Evolutionary conservation across 2,888 invertebrate genomes (phyloP).

Genomic region (Melikaiella ostensackeni): DNA sequence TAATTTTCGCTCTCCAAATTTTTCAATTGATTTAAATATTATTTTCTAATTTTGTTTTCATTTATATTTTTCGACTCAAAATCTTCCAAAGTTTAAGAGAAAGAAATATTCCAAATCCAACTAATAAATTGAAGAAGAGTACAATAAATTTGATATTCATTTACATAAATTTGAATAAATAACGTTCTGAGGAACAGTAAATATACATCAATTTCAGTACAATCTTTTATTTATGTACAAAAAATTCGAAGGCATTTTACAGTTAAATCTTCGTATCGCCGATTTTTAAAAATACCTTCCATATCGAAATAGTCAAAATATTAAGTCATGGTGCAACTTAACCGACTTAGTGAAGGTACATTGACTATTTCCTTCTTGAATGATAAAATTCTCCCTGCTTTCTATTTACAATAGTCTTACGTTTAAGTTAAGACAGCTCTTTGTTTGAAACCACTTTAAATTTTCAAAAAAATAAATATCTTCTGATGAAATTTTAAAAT

Average conservation of each 20-base stretch:
- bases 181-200: conserved; percentile 34
- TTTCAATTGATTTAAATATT: too few relatives aligned
- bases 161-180: too few relatives aligned
- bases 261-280: conserved; percentile 64
- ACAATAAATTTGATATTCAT: too few relatives aligned
- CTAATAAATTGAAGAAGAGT: too few relatives aligned
- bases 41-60: too few relatives aligned
- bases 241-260: conserved; percentile 68
- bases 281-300: conserved; percentile 67
- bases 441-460: conserved; percentile 51
- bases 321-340: conserved; percentile 66
- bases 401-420: conserved; percentile 67
- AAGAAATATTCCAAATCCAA: too few relatives aligned
- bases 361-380: conserved; percentile 72
- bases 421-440: conserved; percentile 63
- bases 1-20: too few relatives aligned
- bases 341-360: conserved; percentile 70
- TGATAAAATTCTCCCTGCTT: conserved; percentile 61
- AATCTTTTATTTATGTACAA: conserved; percentile 74
- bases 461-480: conserved; percentile 14
- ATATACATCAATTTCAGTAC: conserved; percentile 77
- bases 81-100: too few relatives aligned
- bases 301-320: conserved; percentile 61
- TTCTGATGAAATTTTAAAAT: neutral
- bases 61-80: too few relatives aligned